phyloP scores from a whole-genome alignment of 2,113 vertebrate genomes.

The Caranx ignobilis region DNA sequence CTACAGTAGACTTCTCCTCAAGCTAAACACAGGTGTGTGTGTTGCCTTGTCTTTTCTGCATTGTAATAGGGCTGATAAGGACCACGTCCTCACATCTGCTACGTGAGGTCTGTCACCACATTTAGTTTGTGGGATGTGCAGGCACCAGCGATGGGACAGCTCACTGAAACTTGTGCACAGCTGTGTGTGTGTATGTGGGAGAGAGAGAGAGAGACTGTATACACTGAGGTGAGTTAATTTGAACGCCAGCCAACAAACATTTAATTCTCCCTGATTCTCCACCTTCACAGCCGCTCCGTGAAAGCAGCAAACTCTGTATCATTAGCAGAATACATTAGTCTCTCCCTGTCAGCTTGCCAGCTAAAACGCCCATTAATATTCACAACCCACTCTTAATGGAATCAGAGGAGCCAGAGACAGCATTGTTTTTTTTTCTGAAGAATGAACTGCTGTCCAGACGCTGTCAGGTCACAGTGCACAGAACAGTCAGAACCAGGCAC shows the following conservation, averaged over 20 bases:
- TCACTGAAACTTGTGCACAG: slow-evolving; percentile 12
- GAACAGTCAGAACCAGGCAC: background rate
- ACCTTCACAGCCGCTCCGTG: slow-evolving; percentile 67
- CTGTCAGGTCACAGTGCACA: slow-evolving; percentile 30
- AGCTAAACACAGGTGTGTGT: slow-evolving; percentile 4
- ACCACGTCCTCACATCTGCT: slow-evolving; percentile 32
- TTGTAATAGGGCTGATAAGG: background rate
- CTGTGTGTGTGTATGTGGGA: slow-evolving; percentile 35
- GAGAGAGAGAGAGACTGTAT: slow-evolving; percentile 13
- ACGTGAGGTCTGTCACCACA: background rate
- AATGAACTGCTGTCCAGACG: slow-evolving; percentile 37
- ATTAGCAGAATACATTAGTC: slow-evolving; percentile 74
- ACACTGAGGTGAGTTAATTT: slow-evolving; percentile 55
- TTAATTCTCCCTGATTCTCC: slow-evolving; percentile 66
- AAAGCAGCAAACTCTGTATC: slow-evolving; percentile 69
- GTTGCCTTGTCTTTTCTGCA: background rate
- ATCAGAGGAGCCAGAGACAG: slow-evolving; percentile 47
- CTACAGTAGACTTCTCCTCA: background rate
- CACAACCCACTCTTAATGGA: slow-evolving; percentile 50
- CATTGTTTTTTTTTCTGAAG: slow-evolving; percentile 37
- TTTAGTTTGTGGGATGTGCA: slow-evolving; percentile 9
- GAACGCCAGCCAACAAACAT: slow-evolving; percentile 71
- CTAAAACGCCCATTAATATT: slow-evolving; percentile 70
- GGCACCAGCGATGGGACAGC: slow-evolving; percentile 8
- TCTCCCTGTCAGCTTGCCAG: slow-evolving; percentile 59